Conservation (phyloP, 2,113 vertebrate species). For the Gallinago jamesoni region DNA sequence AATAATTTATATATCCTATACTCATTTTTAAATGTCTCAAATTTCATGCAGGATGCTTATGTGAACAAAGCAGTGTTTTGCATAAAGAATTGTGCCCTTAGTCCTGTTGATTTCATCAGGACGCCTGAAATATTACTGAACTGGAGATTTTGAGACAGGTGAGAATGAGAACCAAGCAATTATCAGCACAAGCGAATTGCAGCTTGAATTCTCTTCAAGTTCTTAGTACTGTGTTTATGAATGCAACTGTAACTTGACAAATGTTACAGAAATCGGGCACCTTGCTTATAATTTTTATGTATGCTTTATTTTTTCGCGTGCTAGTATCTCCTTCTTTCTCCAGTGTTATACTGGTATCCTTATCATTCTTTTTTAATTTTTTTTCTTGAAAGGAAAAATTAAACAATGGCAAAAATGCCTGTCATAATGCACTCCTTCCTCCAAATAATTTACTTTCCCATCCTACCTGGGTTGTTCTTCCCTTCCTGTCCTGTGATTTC, state of each 20-base stretch:
- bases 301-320: background rate
- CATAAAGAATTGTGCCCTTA: background rate
- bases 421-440: background rate
- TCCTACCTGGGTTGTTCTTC: background rate
- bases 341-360: background rate
- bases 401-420: background rate
- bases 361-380: background rate
- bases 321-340: background rate
- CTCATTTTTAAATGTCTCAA: background rate
- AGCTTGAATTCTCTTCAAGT: background rate
- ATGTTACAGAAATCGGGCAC: background rate
- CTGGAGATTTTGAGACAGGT: background rate
- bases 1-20: background rate
- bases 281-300: background rate
- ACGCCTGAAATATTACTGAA: background rate
- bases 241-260: background rate
- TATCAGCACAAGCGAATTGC: background rate
- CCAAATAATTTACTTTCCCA: background rate
- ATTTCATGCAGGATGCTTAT: background rate
- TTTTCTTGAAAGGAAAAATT: background rate
- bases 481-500: background rate
- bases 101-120: background rate
- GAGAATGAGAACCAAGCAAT: background rate
- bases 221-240: background rate
- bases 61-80: background rate